These are phyloP conservation scores for Hiodon tergisus DNA, from an alignment of 2,113 vertebrate species.

Conservation along the genomic window DNA sequence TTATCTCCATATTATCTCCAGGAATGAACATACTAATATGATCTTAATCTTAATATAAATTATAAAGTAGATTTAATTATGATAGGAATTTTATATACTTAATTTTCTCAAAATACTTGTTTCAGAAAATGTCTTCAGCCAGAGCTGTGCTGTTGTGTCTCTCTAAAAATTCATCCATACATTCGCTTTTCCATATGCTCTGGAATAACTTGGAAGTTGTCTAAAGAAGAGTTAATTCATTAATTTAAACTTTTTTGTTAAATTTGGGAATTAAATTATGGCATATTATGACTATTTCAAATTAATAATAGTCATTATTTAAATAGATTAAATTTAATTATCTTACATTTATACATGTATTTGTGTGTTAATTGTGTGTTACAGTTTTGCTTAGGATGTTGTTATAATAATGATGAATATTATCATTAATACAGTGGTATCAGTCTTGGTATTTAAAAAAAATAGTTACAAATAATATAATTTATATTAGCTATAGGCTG, in stretches of 20 bases:
- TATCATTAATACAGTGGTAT: background rate
- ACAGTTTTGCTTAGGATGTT: no score
- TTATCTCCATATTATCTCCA: constrained; percentile 70
- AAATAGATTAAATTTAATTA: no score
- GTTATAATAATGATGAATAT: background rate
- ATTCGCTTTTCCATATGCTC: no score
- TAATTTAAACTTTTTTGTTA: background rate
- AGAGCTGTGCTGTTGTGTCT: no score
- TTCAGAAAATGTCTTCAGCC: no score
- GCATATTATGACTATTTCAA: no score
- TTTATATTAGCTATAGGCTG: constrained; percentile 1
- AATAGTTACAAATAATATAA: background rate
- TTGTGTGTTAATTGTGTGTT: no score
- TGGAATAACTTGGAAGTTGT: no score
- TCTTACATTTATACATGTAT: no score
- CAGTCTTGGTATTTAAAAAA: background rate
- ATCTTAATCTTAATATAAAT: constrained; percentile 47
- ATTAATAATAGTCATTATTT: constrained; percentile 6
- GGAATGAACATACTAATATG: constrained; percentile 55
- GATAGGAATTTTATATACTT: background rate
- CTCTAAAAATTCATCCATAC: no score
- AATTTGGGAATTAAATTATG: background rate
- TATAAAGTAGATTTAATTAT: background rate
- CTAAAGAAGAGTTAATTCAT: no score
- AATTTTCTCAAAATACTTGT: no score